A percentile compares a stretch with the other conserved stretches of the same genome.
These are phyloP conservation scores for Stictonetta naevosa DNA, from an alignment of 2,113 vertebrate species.

Conservation along the genomic window DNA sequence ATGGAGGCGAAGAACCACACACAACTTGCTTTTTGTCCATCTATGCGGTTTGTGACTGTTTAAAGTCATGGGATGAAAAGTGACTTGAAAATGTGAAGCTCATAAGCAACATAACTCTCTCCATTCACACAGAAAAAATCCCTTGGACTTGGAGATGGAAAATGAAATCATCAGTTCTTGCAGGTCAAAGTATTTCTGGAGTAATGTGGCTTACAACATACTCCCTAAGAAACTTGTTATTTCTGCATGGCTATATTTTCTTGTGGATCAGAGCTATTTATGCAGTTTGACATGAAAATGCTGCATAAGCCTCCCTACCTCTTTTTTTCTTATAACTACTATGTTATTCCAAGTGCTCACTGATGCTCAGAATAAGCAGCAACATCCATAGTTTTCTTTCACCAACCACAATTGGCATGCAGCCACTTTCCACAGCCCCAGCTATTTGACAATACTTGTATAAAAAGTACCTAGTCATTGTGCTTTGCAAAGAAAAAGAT, in stretches of 20 bases:
- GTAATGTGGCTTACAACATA: not conserved
- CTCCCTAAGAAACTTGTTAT: not conserved
- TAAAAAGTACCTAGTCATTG: not conserved
- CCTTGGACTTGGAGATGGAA: not conserved
- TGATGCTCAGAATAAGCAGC: not conserved
- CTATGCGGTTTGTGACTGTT: not conserved
- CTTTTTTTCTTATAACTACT: not conserved
- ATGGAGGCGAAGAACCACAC: conserved; percentile 14
- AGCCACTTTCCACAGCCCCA: not conserved
- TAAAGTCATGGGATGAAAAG: not conserved
- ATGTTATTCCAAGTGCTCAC: not conserved
- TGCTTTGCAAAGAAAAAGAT: not conserved
- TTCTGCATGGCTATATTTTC: not conserved
- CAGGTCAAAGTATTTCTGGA: not conserved
- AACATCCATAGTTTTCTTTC: not conserved
- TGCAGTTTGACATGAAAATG: not conserved
- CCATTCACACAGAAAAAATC: not conserved
- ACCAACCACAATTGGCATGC: not conserved
- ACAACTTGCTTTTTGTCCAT: not conserved
- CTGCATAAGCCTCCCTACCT: fast-evolving
- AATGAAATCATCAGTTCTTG: not conserved
- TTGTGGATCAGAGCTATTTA: not conserved
- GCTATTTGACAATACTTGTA: not conserved
- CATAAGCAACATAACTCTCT: not conserved
- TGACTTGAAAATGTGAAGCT: not conserved